Evolutionary conservation across 2,888 invertebrate species (phyloP), one percentile per base, ranked within the genome.

Genomic region (Stenchaetothrips biformis): DNA sequence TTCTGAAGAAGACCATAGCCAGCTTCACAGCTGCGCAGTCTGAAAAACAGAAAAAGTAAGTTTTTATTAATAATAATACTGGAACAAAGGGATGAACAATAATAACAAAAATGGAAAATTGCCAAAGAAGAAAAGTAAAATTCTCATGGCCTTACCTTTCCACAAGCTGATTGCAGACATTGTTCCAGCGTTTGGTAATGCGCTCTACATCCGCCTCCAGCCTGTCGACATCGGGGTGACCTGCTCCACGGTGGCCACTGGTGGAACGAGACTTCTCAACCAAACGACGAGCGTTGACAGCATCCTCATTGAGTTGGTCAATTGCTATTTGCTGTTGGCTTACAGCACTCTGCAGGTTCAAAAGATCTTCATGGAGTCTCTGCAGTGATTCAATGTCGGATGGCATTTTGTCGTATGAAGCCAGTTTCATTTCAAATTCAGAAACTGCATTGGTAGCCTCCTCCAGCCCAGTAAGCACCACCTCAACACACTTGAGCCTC

Each of bases 291-390:
- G 97, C 93, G 86, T 94, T 94, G 86, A 95, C 95, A 4, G 96
- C 93, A 85, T 98, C 96, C 83, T 95, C 95, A 86, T 95, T 95
- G 88, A 99, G 91, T 86, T 95, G 95, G 86, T 98, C 97, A 86
- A 98, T 92, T 80, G 93, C 92, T 27, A 94, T 91, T 87, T 97
- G 96, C 85, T 97, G 95, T 85, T 95, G 95, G 83, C 94, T 93
- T 79, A 97, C 94, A 0, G 94, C 92, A 81, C 95, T 94, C 88
- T 97, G 97, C 87, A 98, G 90, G 82, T 93, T 92, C 82, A 94
- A 90, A 48, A 96, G 88, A 85, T 95, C 94, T 85, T 95, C 95
- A 86, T 95, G 92, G 82, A 92, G 89, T 83, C 90, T 91, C 86
- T 96, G 93, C 48, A 99, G 89, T 25, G 94, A 91, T 83, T 95